A percentile compares a stretch with the other conserved stretches of the same genome.
Conservation (phyloP, 2,888 invertebrate genomes). For the Argyresthia goedartella region DNA sequence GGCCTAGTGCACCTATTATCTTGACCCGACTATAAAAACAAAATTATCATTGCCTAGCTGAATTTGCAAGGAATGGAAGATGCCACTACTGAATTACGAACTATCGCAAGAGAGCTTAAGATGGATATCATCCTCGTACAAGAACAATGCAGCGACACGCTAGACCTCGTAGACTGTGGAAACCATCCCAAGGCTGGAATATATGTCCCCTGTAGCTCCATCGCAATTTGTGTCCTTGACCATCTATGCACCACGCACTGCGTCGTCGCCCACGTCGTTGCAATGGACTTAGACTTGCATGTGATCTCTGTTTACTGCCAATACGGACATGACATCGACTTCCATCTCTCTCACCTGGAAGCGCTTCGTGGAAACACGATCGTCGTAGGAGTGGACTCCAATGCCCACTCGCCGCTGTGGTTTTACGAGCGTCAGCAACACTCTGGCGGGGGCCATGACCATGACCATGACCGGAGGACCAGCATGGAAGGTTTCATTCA, state of each 20-base stretch:
- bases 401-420: slow-evolving; percentile 2
- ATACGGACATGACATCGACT: neutral
- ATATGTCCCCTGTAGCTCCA: too few species aligned
- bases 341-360: neutral
- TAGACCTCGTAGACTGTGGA: too few species aligned
- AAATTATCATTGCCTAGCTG: slow-evolving; percentile 13
- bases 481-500: too few species aligned
- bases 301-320: too few species aligned
- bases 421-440: neutral
- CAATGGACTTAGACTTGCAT: too few species aligned
- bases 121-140: slow-evolving; percentile 18
- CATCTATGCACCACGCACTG: too few species aligned
- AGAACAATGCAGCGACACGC: slow-evolving; percentile 16
- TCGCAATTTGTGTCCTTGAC: too few species aligned
- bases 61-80: slow-evolving; percentile 13
- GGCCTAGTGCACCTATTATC: too few species aligned
- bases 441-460: neutral
- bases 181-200: slow-evolving; percentile 13
- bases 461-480: neutral
- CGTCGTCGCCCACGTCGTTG: too few species aligned
- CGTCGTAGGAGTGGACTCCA: neutral
- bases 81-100: slow-evolving; percentile 15
- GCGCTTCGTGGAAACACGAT: neutral
- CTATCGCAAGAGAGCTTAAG: too few species aligned
- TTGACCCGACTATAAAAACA: too few species aligned